Base-by-base conservation (phyloP, 2,113 vertebrate genomes). In the Eudorcas thomsonii region DNA sequence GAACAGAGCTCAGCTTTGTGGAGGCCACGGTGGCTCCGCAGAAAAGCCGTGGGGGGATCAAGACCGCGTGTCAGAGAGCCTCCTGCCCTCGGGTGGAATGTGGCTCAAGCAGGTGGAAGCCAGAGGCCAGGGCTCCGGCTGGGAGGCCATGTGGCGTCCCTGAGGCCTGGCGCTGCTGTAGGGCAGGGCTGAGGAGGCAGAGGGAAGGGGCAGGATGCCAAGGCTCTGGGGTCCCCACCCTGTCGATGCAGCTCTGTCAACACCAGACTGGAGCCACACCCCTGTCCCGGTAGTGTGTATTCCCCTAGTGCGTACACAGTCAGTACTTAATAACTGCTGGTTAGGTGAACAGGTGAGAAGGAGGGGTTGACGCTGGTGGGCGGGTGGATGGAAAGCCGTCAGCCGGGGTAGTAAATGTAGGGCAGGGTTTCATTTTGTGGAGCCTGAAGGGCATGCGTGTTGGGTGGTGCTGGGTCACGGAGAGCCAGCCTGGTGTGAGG, bases 61-160 rank as follows among this genome's bases (percentile, higher is more conserved):
- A 50, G 26, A 4, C 43, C 67, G 43, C 45, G 30, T 11, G 55
- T 78, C 30, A 3, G 3, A 36, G 39, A 52, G 10, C 2, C 26
- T n/a, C 19, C 0, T 0, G 10, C 74, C 5, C 25, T 33, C 0
- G 0, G 0, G 0, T 5, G 21, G n/a, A 12, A 7, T 7, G 1
- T 0, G 15, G 7, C 28, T 11, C 17, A 25, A 30, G 19, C 45
- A 14, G 39, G 11, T 0, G 1, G 80, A 23, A 36, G 28, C 10
- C 1, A 0, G 62, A 85, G 60, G 21, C 5, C 1, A 17, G 52
- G 54, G 26, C 39, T 11, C 48, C 6, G 7, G 45, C 74, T 2
- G 0, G 6, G 33, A 87, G 71, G 59, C 80, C 0, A 1, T 5
- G 36, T 19, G 1, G 26, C 0, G 0, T 23, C 85, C 62, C 50